Conservation (phyloP, 2,113 vertebrate species). For the Eupsittula cactorum region DNA sequence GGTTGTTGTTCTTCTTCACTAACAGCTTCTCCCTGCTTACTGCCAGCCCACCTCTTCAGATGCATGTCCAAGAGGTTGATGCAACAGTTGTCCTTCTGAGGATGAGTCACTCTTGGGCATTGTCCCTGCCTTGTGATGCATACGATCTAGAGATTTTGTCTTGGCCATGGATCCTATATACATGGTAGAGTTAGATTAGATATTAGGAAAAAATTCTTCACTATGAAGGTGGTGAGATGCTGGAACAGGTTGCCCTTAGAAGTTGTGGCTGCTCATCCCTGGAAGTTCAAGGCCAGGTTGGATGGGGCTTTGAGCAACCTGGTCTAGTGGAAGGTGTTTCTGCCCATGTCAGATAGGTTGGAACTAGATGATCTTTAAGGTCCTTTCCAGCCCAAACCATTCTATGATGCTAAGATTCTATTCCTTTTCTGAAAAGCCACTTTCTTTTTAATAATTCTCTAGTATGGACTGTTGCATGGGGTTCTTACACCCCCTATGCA, state of each 20-base stretch:
- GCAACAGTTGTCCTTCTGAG: neutral
- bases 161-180: neutral
- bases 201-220: neutral
- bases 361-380: neutral
- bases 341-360: neutral
- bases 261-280: neutral
- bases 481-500: neutral
- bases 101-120: accelerated
- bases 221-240: neutral
- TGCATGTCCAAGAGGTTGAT: neutral
- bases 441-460: neutral
- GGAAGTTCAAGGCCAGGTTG: neutral
- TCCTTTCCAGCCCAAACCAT: neutral
- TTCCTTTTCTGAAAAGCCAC: neutral
- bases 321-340: neutral
- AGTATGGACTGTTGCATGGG: neutral
- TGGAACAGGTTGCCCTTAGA: neutral
- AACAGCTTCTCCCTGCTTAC: neutral
- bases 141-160: neutral
- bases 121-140: neutral
- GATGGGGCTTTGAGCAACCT: neutral
- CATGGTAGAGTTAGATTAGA: neutral
- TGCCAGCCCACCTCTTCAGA: neutral
- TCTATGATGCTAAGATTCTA: neutral
- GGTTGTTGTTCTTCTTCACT: neutral